Conservation (phyloP, 2,113 vertebrate species). For the Nesogale talazaci region DNA sequence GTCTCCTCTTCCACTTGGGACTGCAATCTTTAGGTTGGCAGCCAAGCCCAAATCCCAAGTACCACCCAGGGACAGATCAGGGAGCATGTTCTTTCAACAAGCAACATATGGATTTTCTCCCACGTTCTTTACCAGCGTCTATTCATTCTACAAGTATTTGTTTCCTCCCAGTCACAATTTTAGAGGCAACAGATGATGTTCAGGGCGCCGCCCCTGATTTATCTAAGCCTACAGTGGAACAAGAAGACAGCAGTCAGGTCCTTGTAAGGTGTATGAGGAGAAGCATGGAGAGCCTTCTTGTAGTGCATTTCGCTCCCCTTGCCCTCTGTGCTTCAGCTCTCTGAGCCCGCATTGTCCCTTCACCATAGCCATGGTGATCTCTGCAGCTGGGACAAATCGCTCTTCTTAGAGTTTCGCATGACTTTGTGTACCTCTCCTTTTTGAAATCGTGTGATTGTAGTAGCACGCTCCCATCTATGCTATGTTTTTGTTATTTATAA, state of each 20-base stretch:
- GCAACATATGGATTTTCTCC: not conserved
- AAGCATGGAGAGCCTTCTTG: not conserved
- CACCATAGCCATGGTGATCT: not conserved
- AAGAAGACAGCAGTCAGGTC: not conserved
- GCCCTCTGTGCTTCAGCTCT: not conserved
- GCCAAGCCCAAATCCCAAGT: not conserved
- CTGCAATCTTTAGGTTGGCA: not conserved
- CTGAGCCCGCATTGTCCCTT: not conserved
- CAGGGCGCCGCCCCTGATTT: not conserved
- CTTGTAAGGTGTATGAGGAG: not conserved
- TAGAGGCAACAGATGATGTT: conserved; percentile 35
- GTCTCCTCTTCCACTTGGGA: not conserved
- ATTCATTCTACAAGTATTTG: conserved; percentile 44
- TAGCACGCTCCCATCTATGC: not conserved
- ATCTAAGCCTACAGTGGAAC: not conserved
- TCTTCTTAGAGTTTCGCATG: not conserved
- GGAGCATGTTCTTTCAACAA: conserved; percentile 48
- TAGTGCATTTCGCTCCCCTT: not conserved
- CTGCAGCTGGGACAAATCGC: not conserved
- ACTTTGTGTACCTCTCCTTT: not conserved
- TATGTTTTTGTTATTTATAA: not conserved
- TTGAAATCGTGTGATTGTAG: not conserved
- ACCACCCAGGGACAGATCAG: not conserved
- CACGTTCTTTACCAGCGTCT: not conserved
- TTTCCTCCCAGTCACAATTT: conserved; percentile 43